phyloP scores from a whole-genome alignment of 2,113 vertebrate species.

The Solenodon paradoxus region DNA sequence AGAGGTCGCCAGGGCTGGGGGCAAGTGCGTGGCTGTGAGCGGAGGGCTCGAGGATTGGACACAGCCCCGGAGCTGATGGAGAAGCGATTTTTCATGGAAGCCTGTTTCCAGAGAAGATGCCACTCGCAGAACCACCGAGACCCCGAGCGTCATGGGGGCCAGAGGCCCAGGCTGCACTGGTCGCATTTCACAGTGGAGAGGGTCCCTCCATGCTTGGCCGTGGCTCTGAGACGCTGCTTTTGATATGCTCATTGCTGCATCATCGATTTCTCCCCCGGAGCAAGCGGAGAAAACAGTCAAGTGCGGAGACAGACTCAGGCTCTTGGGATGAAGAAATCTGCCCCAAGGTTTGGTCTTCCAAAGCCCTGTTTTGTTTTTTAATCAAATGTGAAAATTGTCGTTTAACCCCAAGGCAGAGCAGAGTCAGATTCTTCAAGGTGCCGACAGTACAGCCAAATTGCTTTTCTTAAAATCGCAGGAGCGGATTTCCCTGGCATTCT shows the following conservation, averaged over 20 bases:
- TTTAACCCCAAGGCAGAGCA: not conserved
- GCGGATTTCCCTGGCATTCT: not conserved
- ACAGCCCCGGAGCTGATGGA: not conserved
- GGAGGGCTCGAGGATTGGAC: constrained; percentile 6
- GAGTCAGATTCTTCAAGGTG: not conserved
- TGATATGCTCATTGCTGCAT: not conserved
- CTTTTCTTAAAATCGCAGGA: not conserved
- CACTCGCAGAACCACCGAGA: fast-evolving
- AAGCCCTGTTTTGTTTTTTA: not conserved
- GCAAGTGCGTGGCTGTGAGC: not conserved
- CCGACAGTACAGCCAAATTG: not conserved
- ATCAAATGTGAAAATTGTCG: not conserved
- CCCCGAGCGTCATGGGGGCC: fast-evolving
- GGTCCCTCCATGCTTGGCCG: not conserved
- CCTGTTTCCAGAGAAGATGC: not conserved
- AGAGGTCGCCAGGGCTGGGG: not conserved
- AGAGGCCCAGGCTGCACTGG: not conserved
- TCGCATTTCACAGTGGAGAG: not conserved
- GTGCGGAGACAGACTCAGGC: not conserved
- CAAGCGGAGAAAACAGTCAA: not conserved
- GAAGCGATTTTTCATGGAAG: not conserved
- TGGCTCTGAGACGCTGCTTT: not conserved
- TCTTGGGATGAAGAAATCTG: not conserved
- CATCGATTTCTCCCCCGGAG: not conserved
- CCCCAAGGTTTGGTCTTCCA: not conserved